phyloP scores from a whole-genome alignment of 2,888 invertebrate genomes.

The Acanthacorydalis orientalis region DNA sequence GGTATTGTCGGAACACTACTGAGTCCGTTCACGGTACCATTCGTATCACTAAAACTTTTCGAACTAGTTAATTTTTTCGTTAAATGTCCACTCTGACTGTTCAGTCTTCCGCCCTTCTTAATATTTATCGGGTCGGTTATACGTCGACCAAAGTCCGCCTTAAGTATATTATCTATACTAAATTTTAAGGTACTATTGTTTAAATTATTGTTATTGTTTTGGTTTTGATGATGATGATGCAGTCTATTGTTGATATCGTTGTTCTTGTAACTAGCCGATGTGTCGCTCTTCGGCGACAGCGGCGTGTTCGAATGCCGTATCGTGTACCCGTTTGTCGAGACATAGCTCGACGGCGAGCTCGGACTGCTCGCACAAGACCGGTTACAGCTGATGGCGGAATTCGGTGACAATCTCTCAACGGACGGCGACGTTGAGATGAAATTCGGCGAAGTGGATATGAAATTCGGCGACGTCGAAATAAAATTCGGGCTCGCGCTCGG shows the following conservation, averaged over 20 bases:
- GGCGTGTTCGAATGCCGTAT: slow-evolving; percentile 1
- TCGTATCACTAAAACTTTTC: slow-evolving; percentile 14
- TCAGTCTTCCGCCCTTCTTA: slow-evolving; percentile 25
- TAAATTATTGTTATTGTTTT: slow-evolving; percentile 19
- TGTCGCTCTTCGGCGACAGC: slow-evolving; percentile 10
- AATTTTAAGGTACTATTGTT: slow-evolving; percentile 52
- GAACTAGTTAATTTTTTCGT: not conserved
- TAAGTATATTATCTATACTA: slow-evolving; percentile 73
- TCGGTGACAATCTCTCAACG: not conserved
- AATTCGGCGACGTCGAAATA: not conserved
- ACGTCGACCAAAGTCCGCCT: slow-evolving; percentile 66
- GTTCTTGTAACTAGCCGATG: slow-evolving; percentile 13
- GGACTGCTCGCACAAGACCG: slow-evolving; percentile 8
- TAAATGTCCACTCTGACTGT: not conserved
- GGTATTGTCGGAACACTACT: slow-evolving; percentile 13
- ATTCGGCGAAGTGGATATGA: not conserved
- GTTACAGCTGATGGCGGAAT: slow-evolving; percentile 8
- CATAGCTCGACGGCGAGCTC: not conserved
- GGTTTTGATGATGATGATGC: slow-evolving; percentile 15
- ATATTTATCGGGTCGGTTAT: slow-evolving; percentile 52
- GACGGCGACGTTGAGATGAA: not conserved
- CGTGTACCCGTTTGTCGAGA: not conserved
- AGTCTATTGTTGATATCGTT: slow-evolving; percentile 18
- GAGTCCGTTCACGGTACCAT: slow-evolving; percentile 23
- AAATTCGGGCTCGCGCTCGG: slow-evolving; percentile 10